phyloP scores from a whole-genome alignment of 2,113 vertebrate species.

The Perca schrenkii region DNA sequence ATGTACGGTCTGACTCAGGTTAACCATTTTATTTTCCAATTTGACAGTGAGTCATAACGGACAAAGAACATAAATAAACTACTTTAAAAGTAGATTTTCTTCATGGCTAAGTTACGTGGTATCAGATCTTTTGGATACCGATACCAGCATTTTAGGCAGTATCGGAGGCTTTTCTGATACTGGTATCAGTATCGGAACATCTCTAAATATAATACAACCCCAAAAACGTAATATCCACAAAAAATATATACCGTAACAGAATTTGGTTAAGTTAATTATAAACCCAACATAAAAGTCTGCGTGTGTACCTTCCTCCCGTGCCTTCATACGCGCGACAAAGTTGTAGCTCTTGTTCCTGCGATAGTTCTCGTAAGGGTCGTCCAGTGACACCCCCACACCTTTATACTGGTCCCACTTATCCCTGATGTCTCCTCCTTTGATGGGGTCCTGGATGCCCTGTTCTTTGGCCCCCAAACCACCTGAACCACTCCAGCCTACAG shows the following conservation, averaged over 20 bases:
- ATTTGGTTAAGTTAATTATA: not conserved
- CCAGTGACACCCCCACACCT: slow-evolving; percentile 95
- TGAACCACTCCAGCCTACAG: slow-evolving; percentile 95
- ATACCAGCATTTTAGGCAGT: too few species aligned
- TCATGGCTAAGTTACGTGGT: too few species aligned
- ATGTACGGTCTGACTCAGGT: too few species aligned
- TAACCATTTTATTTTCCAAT: too few species aligned
- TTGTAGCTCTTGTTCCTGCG: slow-evolving; percentile 98
- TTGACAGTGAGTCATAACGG: too few species aligned
- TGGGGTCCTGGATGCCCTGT: slow-evolving; percentile 99
- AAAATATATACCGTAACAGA: not conserved
- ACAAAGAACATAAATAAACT: too few species aligned
- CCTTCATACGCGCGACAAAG: slow-evolving; percentile 99
- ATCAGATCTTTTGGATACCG: too few species aligned
- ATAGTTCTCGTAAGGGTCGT: slow-evolving; percentile 98
- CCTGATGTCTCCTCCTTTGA: slow-evolving; percentile 95
- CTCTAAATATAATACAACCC: not conserved
- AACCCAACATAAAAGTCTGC: not conserved
- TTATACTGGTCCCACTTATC: slow-evolving; percentile 99
- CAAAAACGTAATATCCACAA: not conserved
- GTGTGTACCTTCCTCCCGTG: slow-evolving; percentile 92
- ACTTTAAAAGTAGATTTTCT: too few species aligned
- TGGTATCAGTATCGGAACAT: too few species aligned
- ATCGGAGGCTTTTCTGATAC: too few species aligned
- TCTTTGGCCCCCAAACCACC: slow-evolving; percentile 96